These are phyloP conservation scores for Altica lythri DNA, from an alignment of 2,888 invertebrate genomes.

Conservation along the genomic window DNA sequence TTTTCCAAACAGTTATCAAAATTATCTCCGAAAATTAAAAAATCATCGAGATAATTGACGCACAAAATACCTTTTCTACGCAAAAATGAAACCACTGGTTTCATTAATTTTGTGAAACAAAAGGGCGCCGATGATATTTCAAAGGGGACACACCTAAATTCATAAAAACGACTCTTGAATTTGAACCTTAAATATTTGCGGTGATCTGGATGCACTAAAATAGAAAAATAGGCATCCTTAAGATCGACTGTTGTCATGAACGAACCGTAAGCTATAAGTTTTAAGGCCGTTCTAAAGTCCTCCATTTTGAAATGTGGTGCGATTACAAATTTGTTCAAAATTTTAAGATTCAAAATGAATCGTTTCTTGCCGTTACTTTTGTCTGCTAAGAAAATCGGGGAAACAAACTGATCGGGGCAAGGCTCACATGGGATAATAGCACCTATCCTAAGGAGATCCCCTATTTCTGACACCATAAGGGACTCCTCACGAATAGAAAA, in stretches of 20 bases:
- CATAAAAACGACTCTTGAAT: constrained; percentile 5
- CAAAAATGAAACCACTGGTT: constrained; percentile 27
- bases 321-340: constrained; percentile 2
- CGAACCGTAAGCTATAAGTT: neutral
- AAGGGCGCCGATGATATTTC: constrained; percentile 4
- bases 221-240: constrained; percentile 11
- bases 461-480: neutral
- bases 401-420: constrained; percentile 9
- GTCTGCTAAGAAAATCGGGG: neutral
- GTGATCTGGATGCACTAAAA: neutral
- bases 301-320: constrained; percentile 15
- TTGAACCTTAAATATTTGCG: constrained; percentile 6
- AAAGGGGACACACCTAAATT: constrained; percentile 17
- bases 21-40: constrained; percentile 17
- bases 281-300: constrained; percentile 9
- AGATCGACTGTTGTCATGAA: constrained; percentile 15
- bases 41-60: constrained; percentile 34
- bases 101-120: constrained; percentile 40
- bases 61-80: constrained; percentile 23
- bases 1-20: too few species aligned
- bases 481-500: neutral
- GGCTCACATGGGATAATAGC: neutral
- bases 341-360: constrained; percentile 16
- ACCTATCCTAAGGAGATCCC: neutral
- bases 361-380: constrained; percentile 54